Evolutionary conservation across 53 echinoderm and acorn worm species (phyloP).

Genomic region (Henricia sp.): DNA sequence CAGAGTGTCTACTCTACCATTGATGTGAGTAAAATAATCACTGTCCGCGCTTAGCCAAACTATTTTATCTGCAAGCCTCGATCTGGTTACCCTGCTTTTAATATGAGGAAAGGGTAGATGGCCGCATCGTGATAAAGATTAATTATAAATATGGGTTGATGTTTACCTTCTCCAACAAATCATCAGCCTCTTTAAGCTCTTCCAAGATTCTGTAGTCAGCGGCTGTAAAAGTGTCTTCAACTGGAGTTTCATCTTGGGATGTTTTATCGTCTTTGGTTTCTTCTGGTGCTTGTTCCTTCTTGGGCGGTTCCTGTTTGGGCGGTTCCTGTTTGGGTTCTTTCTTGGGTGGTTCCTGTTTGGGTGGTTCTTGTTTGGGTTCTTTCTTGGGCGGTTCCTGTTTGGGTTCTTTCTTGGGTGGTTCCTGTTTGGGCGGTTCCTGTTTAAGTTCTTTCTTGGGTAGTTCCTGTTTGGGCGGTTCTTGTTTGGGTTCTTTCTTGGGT

Average conservation of each 20-base stretch:
- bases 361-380: conserved; percentile 9
- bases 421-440: neutral
- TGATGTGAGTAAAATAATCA: too few relatives aligned
- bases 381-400: neutral
- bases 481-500: conserved; percentile 26
- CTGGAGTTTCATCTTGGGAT: neutral
- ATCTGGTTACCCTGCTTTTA: too few relatives aligned
- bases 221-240: conserved; percentile 44
- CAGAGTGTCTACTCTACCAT: too few relatives aligned
- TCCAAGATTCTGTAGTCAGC: conserved; percentile 47
- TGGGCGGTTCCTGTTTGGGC: neutral
- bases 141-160: too few relatives aligned
- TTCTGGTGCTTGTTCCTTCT: conserved; percentile 21
- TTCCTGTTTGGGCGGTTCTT: conserved; percentile 17
- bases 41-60: too few relatives aligned
- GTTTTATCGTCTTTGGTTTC: neutral
- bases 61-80: too few relatives aligned
- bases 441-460: neutral
- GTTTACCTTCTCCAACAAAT: conserved; percentile 66
- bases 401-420: conserved; percentile 11
- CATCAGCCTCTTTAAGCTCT: conserved; percentile 52
- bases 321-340: neutral
- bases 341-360: too few relatives aligned
- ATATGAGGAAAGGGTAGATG: too few relatives aligned
- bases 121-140: too few relatives aligned